These are phyloP conservation scores for Atta cephalotes DNA, from an alignment of 1,140 invertebrate species.

Conservation along the genomic window DNA sequence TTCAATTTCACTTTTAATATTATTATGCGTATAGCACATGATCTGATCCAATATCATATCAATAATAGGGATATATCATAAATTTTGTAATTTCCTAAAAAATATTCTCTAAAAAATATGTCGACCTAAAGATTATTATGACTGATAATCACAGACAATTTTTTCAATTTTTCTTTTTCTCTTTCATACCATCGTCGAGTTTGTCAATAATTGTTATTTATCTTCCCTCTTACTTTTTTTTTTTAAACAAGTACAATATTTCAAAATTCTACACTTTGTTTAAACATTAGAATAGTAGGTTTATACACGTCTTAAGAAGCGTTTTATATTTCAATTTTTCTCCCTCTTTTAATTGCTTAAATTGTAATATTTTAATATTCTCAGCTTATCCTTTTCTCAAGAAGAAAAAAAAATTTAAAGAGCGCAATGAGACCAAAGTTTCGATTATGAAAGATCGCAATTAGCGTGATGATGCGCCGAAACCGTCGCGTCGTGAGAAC, in stretches of 20 bases:
- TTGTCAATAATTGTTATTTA: slow-evolving; percentile 66
- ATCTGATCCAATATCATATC: slow-evolving; percentile 84
- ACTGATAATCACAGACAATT: slow-evolving; percentile 86
- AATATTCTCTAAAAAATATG: slow-evolving; percentile 86
- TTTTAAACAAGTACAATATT: slow-evolving; percentile 78
- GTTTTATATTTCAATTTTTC: slow-evolving; percentile 78
- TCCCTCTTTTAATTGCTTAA: slow-evolving; percentile 53
- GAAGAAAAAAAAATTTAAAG: slow-evolving; percentile 24
- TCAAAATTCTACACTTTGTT: slow-evolving; percentile 78
- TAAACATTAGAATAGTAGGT: slow-evolving; percentile 79
- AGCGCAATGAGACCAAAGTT: slow-evolving; percentile 60
- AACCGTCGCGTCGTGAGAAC: slow-evolving; percentile 48
- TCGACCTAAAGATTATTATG: slow-evolving; percentile 86
- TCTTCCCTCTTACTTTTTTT: slow-evolving; percentile 13
- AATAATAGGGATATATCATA: slow-evolving; percentile 85
- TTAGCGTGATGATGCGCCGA: slow-evolving; percentile 62
- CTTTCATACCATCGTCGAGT: slow-evolving; percentile 70
- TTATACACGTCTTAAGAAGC: slow-evolving; percentile 79
- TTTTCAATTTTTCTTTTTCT: slow-evolving; percentile 81
- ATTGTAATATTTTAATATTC: slow-evolving; percentile 34
- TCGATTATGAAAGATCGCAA: slow-evolving; percentile 43
- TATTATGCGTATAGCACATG: slow-evolving; percentile 79
- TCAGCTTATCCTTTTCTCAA: neutral
- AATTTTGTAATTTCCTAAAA: slow-evolving; percentile 86
- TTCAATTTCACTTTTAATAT: slow-evolving; percentile 75